These are phyloP conservation scores for Drosophila rellima DNA, from an alignment of 2,888 invertebrate species.

Conservation along the genomic window DNA sequence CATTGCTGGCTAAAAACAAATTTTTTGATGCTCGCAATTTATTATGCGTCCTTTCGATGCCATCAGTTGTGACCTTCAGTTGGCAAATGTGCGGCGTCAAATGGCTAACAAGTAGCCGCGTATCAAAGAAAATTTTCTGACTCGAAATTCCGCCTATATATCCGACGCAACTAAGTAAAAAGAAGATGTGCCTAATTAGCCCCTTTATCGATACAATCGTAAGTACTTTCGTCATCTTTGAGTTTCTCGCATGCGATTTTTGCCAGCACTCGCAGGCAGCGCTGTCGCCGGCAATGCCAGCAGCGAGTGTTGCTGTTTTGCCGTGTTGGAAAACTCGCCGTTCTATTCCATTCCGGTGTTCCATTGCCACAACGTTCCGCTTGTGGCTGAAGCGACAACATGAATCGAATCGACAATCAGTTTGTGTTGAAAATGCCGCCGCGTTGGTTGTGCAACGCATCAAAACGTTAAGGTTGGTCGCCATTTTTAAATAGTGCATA, in stretches of 20 bases:
- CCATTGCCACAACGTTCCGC: constrained; percentile 52
- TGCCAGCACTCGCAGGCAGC: constrained; percentile 5
- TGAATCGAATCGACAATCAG: constrained; percentile 52
- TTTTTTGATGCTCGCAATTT: constrained; percentile 64
- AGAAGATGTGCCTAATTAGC: constrained; percentile 48
- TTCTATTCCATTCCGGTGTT: constrained; percentile 32
- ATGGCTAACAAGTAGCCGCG: constrained; percentile 59
- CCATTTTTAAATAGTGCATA: constrained; percentile 54
- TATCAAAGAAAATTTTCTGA: constrained; percentile 47
- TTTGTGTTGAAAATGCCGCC: constrained; percentile 76
- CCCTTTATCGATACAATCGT: constrained; percentile 48
- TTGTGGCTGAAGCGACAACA: constrained; percentile 28
- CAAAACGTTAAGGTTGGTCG: constrained; percentile 46
- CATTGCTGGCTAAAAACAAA: constrained; percentile 36
- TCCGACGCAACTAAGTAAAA: constrained; percentile 30
- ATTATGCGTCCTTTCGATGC: constrained; percentile 64
- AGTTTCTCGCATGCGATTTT: constrained; percentile 51
- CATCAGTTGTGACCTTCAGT: constrained; percentile 17
- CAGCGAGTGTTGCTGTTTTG: constrained; percentile 31
- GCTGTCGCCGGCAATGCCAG: constrained; percentile 36
- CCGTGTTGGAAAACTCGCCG: constrained; percentile 28
- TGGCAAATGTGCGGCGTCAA: constrained; percentile 34
- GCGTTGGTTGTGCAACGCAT: constrained; percentile 72
- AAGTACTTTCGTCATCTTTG: constrained; percentile 1
- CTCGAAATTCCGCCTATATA: constrained; percentile 44